phyloP scores from a whole-genome alignment of 2,797 vertebrate genomes.

The Benthosema pterotum region DNA sequence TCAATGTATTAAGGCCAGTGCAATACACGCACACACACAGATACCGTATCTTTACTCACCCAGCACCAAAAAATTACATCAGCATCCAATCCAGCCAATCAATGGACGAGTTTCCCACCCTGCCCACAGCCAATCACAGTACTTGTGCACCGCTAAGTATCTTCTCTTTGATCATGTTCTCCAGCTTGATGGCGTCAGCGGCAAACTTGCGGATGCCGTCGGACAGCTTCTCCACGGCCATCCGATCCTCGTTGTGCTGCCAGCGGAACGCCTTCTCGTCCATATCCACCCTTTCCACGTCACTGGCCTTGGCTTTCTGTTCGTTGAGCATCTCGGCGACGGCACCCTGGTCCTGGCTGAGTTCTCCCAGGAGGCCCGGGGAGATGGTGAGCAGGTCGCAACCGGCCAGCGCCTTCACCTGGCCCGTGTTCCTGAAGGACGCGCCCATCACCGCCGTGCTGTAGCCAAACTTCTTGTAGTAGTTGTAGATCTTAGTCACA shows the following conservation, averaged over 20 bases:
- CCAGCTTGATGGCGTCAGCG: constrained; percentile 90
- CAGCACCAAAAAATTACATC: too few species aligned
- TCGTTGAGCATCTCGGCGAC: too few species aligned
- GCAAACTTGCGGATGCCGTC: constrained; percentile 97
- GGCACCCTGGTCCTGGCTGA: too few species aligned
- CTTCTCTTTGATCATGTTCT: constrained; percentile 86
- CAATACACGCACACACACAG: too few species aligned
- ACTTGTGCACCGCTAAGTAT: too few species aligned
- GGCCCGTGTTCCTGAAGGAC: constrained; percentile 86
- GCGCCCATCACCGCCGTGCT: constrained; percentile 90
- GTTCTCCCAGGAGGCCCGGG: constrained; percentile 78
- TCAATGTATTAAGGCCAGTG: too few species aligned
- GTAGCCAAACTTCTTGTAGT: constrained; percentile 90
- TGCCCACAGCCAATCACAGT: too few species aligned
- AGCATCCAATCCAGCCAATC: too few species aligned
- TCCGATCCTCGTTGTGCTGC: constrained; percentile 95
- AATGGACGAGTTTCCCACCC: too few species aligned
- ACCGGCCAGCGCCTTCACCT: constrained; percentile 86
- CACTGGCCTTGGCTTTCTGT: constrained; percentile 79
- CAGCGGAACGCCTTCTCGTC: constrained; percentile 93
- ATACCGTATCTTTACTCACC: too few species aligned
- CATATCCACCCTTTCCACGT: constrained; percentile 88
- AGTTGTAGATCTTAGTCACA: constrained; percentile 88
- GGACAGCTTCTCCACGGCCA: constrained; percentile 96
- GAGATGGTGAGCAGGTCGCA: constrained; percentile 90